Percentiles rank a stretch among this genome's conserved stretches.
Evolutionary conservation across 2,797 vertebrate species (phyloP).

Genomic region (Tangara arthus): DNA sequence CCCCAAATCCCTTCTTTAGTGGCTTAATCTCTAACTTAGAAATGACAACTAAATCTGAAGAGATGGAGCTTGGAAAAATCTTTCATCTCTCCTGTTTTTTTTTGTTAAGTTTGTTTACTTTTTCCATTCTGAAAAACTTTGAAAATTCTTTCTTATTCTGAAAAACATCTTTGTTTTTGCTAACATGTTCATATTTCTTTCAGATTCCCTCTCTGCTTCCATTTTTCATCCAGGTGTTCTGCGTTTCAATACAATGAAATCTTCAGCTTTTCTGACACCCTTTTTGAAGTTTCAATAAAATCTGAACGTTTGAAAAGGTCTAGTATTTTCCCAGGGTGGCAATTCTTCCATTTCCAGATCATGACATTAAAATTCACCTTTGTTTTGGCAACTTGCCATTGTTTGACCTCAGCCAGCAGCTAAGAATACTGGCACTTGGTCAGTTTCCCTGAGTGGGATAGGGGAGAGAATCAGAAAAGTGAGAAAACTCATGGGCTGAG

Average conservation of each 20-base stretch:
- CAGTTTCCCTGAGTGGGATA: neutral
- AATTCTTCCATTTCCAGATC: neutral
- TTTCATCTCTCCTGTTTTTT: fast-evolving
- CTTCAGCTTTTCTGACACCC: neutral
- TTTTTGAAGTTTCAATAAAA: neutral
- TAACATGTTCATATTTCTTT: neutral
- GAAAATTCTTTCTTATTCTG: neutral
- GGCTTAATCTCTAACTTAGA: neutral
- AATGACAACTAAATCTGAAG: neutral
- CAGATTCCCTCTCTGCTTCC: neutral
- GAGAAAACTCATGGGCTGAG: neutral
- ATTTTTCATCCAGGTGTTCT: neutral
- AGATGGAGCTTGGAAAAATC: neutral
- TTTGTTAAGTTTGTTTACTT: neutral
- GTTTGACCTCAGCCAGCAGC: neutral
- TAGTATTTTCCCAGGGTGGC: neutral
- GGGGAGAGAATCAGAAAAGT: neutral
- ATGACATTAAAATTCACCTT: neutral
- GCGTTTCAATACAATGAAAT: neutral
- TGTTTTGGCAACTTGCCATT: neutral
- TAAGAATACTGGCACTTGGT: fast-evolving
- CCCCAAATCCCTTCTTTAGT: neutral
- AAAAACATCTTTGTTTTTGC: neutral
- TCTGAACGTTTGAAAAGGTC: neutral
- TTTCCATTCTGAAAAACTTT: neutral